Conservation (phyloP, 2,113 vertebrate species). For the Notothenia coriiceps region DNA sequence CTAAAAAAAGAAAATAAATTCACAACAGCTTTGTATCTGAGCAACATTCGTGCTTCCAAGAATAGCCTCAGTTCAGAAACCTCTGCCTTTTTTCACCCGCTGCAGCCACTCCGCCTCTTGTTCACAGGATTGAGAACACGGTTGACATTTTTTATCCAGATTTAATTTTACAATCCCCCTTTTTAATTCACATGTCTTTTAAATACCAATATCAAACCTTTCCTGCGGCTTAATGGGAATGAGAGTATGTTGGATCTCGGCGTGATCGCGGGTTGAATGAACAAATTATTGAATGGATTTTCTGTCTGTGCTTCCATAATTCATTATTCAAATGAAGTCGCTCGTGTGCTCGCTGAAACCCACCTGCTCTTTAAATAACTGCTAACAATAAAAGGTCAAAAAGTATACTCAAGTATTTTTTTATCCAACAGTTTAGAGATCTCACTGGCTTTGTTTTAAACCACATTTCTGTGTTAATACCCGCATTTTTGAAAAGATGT, state of each 20-base stretch:
- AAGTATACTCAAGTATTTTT: no score
- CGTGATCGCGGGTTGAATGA: background rate
- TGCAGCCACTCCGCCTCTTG: constrained; percentile 16
- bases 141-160: background rate
- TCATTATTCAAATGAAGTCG: constrained; percentile 14
- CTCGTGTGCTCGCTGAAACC: background rate
- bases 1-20: constrained; percentile 17
- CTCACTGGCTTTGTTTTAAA: no score
- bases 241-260: background rate
- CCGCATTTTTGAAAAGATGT: no score
- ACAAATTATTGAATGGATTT: background rate
- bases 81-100: constrained; percentile 47
- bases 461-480: no score
- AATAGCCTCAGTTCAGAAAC: constrained; percentile 68
- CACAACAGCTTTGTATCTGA: constrained; percentile 47
- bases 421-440: no score
- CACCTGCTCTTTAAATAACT: background rate
- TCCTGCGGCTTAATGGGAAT: background rate
- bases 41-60: constrained; percentile 41
- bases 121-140: constrained; percentile 25
- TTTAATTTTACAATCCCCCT: constrained; percentile 7
- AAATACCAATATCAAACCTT: background rate
- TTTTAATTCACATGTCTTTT: background rate
- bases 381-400: background rate
- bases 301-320: background rate